Percentiles rank a stretch among this genome's conserved stretches.
These are phyloP conservation scores for Ptychobarbus kaznakovi DNA, from an alignment of 2,797 vertebrate species.

Conservation along the genomic window DNA sequence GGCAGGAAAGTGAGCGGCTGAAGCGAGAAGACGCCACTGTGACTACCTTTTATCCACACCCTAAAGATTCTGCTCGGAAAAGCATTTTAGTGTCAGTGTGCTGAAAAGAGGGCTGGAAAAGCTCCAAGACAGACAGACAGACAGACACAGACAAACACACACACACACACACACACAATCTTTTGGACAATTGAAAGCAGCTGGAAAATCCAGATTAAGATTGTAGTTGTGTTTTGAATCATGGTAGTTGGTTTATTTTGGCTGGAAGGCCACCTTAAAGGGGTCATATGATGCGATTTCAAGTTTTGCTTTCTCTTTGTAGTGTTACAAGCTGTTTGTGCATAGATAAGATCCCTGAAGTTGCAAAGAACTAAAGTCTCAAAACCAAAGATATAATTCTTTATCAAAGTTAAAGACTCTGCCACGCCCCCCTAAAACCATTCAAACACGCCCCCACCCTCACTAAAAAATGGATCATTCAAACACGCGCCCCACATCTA, in stretches of 20 bases:
- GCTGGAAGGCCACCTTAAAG: not conserved
- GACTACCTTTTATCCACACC: constrained; percentile 65
- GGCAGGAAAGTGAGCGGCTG: constrained; percentile 58
- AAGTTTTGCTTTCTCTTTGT: too few relatives aligned
- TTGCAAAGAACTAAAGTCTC: too few relatives aligned
- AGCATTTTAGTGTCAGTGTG: constrained; percentile 66
- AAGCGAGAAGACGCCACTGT: constrained; percentile 56
- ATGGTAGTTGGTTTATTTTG: not conserved
- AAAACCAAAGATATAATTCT: too few relatives aligned
- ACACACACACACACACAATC: not conserved
- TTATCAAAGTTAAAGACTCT: too few relatives aligned
- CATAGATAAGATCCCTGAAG: too few relatives aligned
- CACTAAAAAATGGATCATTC: too few relatives aligned
- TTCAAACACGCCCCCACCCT: too few relatives aligned
- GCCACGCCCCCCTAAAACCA: too few relatives aligned
- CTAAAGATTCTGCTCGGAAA: constrained; percentile 60
- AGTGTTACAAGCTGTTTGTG: too few relatives aligned
- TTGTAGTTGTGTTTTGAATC: not conserved
- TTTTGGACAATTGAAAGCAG: constrained; percentile 18
- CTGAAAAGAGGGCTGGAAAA: constrained; percentile 57
- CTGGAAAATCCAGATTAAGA: not conserved
- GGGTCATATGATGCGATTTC: too few relatives aligned
- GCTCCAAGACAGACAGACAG: constrained; percentile 26
- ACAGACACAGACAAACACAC: not conserved
- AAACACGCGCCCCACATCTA: too few relatives aligned